Base-by-base conservation (phyloP, 2,797 vertebrate genomes). In the Chelonia mydas region DNA sequence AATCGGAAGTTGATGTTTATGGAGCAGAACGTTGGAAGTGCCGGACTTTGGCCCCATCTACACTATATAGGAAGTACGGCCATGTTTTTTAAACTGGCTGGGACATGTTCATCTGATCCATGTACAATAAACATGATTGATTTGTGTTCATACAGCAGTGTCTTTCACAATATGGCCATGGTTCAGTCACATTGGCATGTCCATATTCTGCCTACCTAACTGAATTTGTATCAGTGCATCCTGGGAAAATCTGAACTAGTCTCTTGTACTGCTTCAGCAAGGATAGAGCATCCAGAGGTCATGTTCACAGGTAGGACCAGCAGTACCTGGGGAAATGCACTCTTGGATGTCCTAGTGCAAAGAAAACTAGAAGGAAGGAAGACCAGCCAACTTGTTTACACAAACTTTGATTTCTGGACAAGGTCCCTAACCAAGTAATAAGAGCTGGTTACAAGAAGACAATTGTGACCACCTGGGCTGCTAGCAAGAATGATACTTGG, bases 21-120 rank as follows among this genome's bases (percentile, higher is more conserved):
- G 41, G 0, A 0, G 5, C 7, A 83, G 21, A 33, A 4, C 11
- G 0, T 23, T 0, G 0, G 5, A 15, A 65, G 37, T 5, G 41
- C 4, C 7, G n/a, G 74, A 47, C 12, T 16, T 49, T 49, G 27
- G 3, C 74, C 27, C 4, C 45, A 49, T 47, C 45, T 17, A 77
- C 15, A 31, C 74, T 77, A 31, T 77, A 5, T 31, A 28, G 27
- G 25, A 77, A 49, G 47, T 49, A 49, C 28, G 9, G 45, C 74
- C 13, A 31, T 77, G 17, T 31, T 77, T 49, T 49, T 28, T 3
- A 88, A 88, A 4, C 23, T 68, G 5, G 28, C 45, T 78, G n/a
- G 28, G 77, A 5, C 65, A 28, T 86, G 11, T 3, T 47, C 6
- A 8, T 50, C 13, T 57, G 19, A 65, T 16, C 74, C 47, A 49